Percentiles rank a stretch among this genome's conserved stretches.
Conservation (phyloP, 2,113 vertebrate species). For the Tetraodon nigroviridis region DNA sequence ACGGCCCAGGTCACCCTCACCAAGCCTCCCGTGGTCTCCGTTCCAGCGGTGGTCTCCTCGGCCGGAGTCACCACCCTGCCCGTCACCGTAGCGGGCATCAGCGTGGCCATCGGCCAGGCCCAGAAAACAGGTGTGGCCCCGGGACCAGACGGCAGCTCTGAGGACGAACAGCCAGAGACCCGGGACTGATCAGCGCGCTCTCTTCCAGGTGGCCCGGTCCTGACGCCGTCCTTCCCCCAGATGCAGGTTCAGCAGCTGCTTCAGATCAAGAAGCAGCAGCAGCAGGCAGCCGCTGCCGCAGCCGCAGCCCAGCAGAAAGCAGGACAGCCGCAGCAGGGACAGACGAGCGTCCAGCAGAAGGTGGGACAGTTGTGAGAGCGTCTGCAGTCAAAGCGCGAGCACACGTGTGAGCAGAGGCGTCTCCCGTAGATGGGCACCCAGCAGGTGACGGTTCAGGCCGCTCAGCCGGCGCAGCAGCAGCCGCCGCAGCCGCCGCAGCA, state of each 20-base stretch:
- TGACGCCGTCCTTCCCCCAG: conserved; percentile 73
- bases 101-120: conserved; percentile 80
- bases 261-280: conserved; percentile 78
- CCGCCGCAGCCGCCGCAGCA: too few relatives aligned
- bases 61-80: conserved; percentile 85
- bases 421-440: conserved; percentile 54
- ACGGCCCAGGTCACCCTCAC: conserved; percentile 85
- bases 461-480: conserved; percentile 77
- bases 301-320: conserved; percentile 80
- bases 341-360: conserved; percentile 83
- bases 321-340: conserved; percentile 80
- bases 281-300: conserved; percentile 65
- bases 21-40: conserved; percentile 85
- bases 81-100: conserved; percentile 83
- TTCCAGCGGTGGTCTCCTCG: conserved; percentile 84
- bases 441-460: conserved; percentile 84
- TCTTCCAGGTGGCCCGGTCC: conserved; percentile 76
- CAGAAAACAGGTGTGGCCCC: conserved; percentile 75
- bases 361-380: too few relatives aligned
- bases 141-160: too few relatives aligned
- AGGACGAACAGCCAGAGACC: too few relatives aligned
- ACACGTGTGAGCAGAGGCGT: not conserved
- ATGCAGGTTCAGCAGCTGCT: conserved; percentile 75
- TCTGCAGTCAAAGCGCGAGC: not conserved
- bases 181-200: too few relatives aligned